Evolutionary conservation across 2,113 vertebrate species (phyloP).

Genomic region (Nestor notabilis): DNA sequence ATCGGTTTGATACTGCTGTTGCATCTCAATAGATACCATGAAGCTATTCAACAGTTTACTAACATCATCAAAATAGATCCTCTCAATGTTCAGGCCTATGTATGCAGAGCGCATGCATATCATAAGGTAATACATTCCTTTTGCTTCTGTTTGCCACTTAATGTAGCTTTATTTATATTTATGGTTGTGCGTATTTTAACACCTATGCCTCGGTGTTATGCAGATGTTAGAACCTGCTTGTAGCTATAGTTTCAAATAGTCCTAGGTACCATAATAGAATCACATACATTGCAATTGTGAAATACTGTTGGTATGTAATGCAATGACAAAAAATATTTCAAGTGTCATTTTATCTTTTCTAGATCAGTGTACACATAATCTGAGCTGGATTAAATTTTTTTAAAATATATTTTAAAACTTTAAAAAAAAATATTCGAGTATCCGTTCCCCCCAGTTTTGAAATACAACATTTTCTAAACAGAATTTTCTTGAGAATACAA

Average conservation of each 20-base stretch:
- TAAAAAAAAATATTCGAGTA: neutral
- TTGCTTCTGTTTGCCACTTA: neutral
- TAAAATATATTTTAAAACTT: neutral
- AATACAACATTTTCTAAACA: neutral
- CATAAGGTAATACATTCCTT: slow-evolving; percentile 68
- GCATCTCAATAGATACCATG: slow-evolving; percentile 64
- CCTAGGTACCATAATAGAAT: neutral
- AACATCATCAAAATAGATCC: slow-evolving; percentile 75
- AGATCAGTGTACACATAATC: neutral
- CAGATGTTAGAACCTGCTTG: neutral
- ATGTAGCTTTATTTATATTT: neutral
- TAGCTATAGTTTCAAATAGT: neutral
- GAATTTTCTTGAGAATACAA: neutral
- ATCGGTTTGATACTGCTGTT: slow-evolving; percentile 78
- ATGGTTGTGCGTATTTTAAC: neutral
- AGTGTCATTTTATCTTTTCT: neutral
- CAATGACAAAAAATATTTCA: neutral
- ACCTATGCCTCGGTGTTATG: neutral
- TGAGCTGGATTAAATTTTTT: neutral
- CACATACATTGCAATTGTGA: neutral
- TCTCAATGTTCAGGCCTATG: slow-evolving; percentile 68
- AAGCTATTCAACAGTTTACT: slow-evolving; percentile 77
- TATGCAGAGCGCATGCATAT: slow-evolving; percentile 76
- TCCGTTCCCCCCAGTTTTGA: neutral
- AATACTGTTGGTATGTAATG: neutral